Evolutionary conservation across 2,797 vertebrate genomes (phyloP).

Genomic region (Melanotaenia pygmaea): DNA sequence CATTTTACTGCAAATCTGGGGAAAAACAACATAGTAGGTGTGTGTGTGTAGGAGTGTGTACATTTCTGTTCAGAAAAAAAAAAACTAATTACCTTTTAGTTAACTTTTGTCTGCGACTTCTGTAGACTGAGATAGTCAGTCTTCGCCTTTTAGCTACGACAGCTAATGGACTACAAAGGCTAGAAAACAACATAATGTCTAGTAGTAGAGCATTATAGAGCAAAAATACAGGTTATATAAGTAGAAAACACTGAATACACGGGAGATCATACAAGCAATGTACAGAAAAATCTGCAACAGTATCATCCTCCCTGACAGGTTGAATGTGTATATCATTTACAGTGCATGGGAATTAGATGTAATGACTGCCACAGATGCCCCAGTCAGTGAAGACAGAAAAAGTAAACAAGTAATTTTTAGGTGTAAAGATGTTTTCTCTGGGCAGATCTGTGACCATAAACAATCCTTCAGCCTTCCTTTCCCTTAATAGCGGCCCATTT

Average conservation of each 20-base stretch:
- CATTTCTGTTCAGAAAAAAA: conserved; percentile 42
- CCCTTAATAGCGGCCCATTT: conserved; percentile 63
- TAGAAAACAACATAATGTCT: conserved; percentile 2
- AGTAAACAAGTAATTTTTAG: conserved; percentile 56
- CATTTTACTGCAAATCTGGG: conserved; percentile 40
- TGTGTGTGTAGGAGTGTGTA: conserved; percentile 14
- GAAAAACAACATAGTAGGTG: conserved; percentile 20
- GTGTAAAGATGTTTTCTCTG: conserved; percentile 55
- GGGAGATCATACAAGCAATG: conserved; percentile 13
- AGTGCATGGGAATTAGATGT: conserved; percentile 30
- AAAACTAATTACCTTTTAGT: conserved; percentile 52
- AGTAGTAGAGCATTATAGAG: conserved; percentile 6
- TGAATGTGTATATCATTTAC: conserved; percentile 45
- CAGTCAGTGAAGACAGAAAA: conserved; percentile 24
- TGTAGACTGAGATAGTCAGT: conserved; percentile 33
- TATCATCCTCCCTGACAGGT: conserved; percentile 26
- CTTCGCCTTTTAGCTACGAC: conserved; percentile 17
- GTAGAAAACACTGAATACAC: not conserved
- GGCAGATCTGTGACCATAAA: conserved; percentile 51
- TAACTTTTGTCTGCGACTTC: conserved; percentile 40
- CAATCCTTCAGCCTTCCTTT: conserved; percentile 58
- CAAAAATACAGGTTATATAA: not conserved
- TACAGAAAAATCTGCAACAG: conserved; percentile 29
- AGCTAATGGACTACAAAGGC: conserved; percentile 2
- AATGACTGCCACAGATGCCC: conserved; percentile 18